phyloP scores from a whole-genome alignment of 2,113 vertebrate species.

The Crotalus tigris region DNA sequence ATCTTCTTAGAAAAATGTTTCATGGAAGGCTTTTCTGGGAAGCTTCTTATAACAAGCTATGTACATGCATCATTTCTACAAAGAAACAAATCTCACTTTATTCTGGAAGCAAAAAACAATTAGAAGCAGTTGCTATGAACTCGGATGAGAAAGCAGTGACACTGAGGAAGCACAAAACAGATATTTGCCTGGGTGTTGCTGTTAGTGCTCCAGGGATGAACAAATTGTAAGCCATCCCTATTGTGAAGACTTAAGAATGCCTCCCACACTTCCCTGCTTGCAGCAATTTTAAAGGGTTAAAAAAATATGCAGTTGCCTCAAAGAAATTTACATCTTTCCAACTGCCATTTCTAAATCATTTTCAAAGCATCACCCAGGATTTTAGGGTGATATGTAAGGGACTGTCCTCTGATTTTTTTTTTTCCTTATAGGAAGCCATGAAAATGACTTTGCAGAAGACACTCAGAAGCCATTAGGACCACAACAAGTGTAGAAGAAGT shows the following conservation, averaged over 20 bases:
- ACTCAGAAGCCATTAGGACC: neutral
- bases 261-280: neutral
- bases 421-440: neutral
- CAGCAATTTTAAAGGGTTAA: neutral
- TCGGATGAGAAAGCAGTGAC: neutral
- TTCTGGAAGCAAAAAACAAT: slow-evolving; percentile 22
- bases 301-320: neutral
- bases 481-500: neutral
- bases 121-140: neutral
- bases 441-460: neutral
- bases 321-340: neutral
- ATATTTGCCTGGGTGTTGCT: neutral
- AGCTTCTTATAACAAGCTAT: neutral
- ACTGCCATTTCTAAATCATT: neutral
- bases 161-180: neutral
- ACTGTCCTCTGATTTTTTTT: neutral
- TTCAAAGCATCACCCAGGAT: neutral
- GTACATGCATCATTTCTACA: neutral
- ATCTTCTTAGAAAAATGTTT: neutral
- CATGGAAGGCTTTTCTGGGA: neutral
- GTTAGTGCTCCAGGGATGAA: neutral
- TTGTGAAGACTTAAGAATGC: neutral
- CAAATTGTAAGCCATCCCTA: neutral
- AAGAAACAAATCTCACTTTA: neutral
- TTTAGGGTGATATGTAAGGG: neutral